These are phyloP conservation scores for Zaprionus vittiger DNA, from an alignment of 1,140 invertebrate genomes.

Conservation along the genomic window DNA sequence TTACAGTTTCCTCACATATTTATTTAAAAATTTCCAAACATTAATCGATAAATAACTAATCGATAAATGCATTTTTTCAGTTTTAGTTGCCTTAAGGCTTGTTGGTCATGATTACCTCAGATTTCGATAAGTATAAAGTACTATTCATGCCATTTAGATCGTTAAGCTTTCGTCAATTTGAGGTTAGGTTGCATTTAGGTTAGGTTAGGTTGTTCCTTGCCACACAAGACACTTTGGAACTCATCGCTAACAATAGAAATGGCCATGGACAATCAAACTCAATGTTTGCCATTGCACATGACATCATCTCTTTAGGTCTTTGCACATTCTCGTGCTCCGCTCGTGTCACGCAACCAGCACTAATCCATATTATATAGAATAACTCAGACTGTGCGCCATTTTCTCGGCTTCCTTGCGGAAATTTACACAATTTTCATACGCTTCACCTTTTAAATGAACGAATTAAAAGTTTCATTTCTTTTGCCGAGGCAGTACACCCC, in stretches of 20 bases:
- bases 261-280: too few species aligned
- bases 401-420: conserved; percentile 47
- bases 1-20: too few species aligned
- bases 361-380: conserved; percentile 1
- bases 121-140: too few species aligned
- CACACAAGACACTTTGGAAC: too few species aligned
- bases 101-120: too few species aligned
- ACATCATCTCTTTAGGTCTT: background rate
- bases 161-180: too few species aligned
- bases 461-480: conserved; percentile 79
- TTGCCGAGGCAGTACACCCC: background rate
- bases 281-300: too few species aligned
- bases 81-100: too few species aligned
- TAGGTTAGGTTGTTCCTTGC: too few species aligned
- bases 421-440: conserved; percentile 79
- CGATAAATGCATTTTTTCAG: background rate
- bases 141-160: too few species aligned
- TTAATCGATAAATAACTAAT: background rate
- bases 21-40: background rate
- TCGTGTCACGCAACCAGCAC: conserved; percentile 20
- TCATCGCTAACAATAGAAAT: too few species aligned
- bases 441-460: conserved; percentile 80
- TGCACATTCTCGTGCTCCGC: background rate
- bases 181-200: too few species aligned
- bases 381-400: conserved; percentile 2